phyloP scores from a whole-genome alignment of 2,888 invertebrate species.

The Rotaria sp. region DNA sequence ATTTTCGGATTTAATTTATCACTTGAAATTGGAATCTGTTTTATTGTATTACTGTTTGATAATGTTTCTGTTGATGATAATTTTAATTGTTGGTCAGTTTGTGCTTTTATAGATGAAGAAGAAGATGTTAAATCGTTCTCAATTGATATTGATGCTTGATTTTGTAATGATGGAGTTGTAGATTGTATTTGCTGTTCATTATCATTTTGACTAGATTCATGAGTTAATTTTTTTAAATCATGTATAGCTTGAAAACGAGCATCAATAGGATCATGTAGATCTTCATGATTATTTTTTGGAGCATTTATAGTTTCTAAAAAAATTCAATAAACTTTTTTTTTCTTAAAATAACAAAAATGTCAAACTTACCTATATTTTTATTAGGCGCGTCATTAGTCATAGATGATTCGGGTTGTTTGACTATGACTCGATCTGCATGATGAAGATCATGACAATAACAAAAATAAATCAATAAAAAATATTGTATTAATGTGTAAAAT shows the following conservation, averaged over 20 bases:
- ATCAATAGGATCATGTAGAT: background rate
- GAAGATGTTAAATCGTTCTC: background rate
- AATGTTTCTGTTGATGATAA: background rate
- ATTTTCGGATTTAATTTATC: background rate
- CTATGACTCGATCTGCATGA: background rate
- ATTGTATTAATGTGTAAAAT: background rate
- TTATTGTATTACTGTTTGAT: background rate
- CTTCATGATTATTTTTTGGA: background rate
- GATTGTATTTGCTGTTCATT: background rate
- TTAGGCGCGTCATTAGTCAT: too few relatives aligned
- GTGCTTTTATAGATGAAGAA: background rate
- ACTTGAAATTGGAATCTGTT: background rate
- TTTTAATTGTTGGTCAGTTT: background rate
- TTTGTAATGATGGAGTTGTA: background rate
- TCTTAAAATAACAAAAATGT: background rate
- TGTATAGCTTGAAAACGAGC: background rate
- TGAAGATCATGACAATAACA: background rate
- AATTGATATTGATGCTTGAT: background rate
- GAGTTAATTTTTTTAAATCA: background rate
- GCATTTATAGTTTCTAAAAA: background rate
- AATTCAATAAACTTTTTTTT: background rate
- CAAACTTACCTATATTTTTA: background rate
- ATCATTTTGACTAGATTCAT: background rate
- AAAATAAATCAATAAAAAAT: background rate
- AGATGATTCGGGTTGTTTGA: background rate